A percentile compares a stretch with the other conserved stretches of the same genome.
Conservation (phyloP, 2,888 invertebrate species). For the Bombyx huttoni region DNA sequence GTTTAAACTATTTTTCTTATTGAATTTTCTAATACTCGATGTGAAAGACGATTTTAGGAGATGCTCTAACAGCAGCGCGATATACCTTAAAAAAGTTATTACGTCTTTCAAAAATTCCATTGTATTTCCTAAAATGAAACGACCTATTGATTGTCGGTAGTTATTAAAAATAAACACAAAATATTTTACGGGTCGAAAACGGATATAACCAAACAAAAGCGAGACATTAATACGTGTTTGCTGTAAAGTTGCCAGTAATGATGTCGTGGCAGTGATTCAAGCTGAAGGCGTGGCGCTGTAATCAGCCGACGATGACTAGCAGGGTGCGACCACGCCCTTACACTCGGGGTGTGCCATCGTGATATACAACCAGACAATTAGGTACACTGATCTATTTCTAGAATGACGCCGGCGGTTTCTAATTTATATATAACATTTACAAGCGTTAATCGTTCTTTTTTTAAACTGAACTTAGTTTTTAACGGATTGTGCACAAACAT, state of each 20-base stretch:
- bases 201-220: slow-evolving; percentile 11
- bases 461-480: too few relatives aligned
- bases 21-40: too few relatives aligned
- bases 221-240: slow-evolving; percentile 26
- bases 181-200: background rate
- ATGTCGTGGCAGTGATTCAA: slow-evolving; percentile 20
- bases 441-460: background rate
- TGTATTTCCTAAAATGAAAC: slow-evolving; percentile 7
- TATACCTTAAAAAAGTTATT: slow-evolving; percentile 33
- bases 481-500: too few relatives aligned
- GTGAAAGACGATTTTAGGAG: too few relatives aligned
- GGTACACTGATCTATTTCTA: background rate
- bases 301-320: slow-evolving; percentile 58
- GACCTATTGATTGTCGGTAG: background rate
- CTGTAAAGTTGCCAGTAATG: slow-evolving; percentile 53
- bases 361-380: background rate
- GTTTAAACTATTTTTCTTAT: too few relatives aligned
- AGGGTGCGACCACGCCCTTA: slow-evolving; percentile 35
- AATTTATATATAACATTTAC: background rate
- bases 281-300: slow-evolving; percentile 40
- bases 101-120: slow-evolving; percentile 38
- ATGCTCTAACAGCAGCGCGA: too few relatives aligned
- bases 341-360: slow-evolving; percentile 8
- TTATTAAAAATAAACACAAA: slow-evolving; percentile 1
- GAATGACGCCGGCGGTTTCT: background rate